Conservation (phyloP, 2,113 vertebrate genomes). For the Mola mola region DNA sequence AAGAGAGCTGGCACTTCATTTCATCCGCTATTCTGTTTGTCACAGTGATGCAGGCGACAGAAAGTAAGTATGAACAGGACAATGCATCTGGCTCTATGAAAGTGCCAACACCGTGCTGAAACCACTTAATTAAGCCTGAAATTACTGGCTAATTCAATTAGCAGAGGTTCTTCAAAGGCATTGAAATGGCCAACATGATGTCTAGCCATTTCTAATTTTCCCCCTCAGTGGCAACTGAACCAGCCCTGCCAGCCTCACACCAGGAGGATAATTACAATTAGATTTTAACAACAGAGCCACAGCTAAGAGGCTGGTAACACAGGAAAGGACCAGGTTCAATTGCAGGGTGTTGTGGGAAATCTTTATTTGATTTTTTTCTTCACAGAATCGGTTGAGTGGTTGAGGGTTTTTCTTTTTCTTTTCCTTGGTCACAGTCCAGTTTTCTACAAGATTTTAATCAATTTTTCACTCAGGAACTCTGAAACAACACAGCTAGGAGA, state of each 20-base stretch:
- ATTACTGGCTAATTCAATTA: constrained; percentile 73
- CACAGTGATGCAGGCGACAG: constrained; percentile 24
- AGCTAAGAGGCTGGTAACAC: constrained; percentile 50
- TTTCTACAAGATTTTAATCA: no score
- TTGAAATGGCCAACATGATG: constrained; percentile 53
- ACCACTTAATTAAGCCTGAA: constrained; percentile 67
- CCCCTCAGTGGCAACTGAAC: constrained; percentile 55
- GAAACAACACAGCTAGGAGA: no score
- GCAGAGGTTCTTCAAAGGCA: constrained; percentile 62
- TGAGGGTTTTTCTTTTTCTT: background rate
- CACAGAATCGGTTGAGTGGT: background rate
- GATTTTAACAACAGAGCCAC: constrained; percentile 42
- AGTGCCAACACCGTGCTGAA: constrained; percentile 16
- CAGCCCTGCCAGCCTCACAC: constrained; percentile 47
- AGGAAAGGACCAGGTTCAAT: constrained; percentile 44
- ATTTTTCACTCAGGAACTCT: no score
- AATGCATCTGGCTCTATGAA: constrained; percentile 47
- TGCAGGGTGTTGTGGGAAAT: constrained; percentile 1
- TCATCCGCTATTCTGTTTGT: constrained; percentile 35
- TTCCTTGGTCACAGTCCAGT: background rate
- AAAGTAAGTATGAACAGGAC: constrained; percentile 33
- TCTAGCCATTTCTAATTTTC: constrained; percentile 66
- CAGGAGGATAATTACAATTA: constrained; percentile 56
- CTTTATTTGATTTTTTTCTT: constrained; percentile 15
- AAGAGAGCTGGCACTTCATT: constrained; percentile 16